Evolutionary conservation across 2,888 invertebrate genomes (phyloP).

Genomic region (Pyralis farinalis): DNA sequence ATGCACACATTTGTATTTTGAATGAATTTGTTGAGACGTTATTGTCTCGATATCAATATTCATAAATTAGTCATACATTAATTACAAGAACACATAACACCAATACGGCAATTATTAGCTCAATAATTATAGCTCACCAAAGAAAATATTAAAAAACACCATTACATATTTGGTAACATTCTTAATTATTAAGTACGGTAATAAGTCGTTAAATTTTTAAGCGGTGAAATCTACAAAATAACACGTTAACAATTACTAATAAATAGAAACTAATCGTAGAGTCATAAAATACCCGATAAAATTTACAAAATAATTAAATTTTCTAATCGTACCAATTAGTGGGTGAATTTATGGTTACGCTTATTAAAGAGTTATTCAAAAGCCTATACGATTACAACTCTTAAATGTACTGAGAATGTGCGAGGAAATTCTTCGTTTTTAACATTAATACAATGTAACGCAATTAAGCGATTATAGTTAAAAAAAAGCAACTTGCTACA

Average conservation of each 20-base stretch:
- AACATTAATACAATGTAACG: conserved; percentile 26
- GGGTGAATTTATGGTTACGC: conserved; percentile 65
- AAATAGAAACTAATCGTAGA: conserved; percentile 63
- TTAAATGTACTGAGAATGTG: conserved; percentile 21
- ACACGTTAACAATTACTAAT: conserved; percentile 73
- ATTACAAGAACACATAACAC: no score
- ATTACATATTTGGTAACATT: conserved; percentile 28
- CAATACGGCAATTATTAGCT: conserved; percentile 13
- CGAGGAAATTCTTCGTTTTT: conserved; percentile 22
- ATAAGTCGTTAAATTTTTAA: conserved; percentile 34
- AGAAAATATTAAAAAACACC: conserved; percentile 12
- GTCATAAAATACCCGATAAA: conserved; percentile 69
- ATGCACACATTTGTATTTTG: no score
- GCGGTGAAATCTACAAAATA: conserved; percentile 68
- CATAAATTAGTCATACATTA: conserved; percentile 1
- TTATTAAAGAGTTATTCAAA: conserved; percentile 30
- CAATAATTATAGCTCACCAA: conserved; percentile 15
- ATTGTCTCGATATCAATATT: no score
- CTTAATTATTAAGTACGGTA: conserved; percentile 31
- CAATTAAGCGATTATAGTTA: conserved; percentile 33
- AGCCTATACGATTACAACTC: conserved; percentile 4
- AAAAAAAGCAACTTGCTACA: conserved; percentile 25
- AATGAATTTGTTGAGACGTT: no score
- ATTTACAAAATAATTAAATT: conserved; percentile 75
- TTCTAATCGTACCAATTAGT: conserved; percentile 75